Conservation (phyloP, 2,888 invertebrate species). For the Vesta saturnalis region DNA sequence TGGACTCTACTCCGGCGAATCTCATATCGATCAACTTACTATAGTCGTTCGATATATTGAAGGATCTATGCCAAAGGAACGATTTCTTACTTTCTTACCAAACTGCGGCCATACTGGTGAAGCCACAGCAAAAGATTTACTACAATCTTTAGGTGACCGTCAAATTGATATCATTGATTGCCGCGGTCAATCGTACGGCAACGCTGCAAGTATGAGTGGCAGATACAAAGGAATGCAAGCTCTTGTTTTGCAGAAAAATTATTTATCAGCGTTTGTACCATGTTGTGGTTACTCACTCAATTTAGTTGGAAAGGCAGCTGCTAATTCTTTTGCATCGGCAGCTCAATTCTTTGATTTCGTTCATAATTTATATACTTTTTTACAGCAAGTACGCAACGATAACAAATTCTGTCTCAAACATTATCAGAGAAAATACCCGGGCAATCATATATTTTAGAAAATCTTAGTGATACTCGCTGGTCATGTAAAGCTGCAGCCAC, state of each 20-base stretch:
- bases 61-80: slow-evolving; percentile 42
- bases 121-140: no score
- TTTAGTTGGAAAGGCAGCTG: slow-evolving; percentile 45
- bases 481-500: no score
- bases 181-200: slow-evolving; percentile 46
- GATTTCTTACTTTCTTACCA: no score
- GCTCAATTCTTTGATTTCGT: slow-evolving; percentile 43
- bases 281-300: slow-evolving; percentile 43
- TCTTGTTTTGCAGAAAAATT: slow-evolving; percentile 39
- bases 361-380: slow-evolving; percentile 44
- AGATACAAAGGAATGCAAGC: slow-evolving; percentile 46
- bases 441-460: no score
- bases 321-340: slow-evolving; percentile 40
- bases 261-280: slow-evolving; percentile 40
- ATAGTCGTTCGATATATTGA: slow-evolving; percentile 46
- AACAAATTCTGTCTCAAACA: slow-evolving; percentile 22
- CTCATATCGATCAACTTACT: no score
- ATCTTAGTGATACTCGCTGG: no score
- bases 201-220: slow-evolving; percentile 46
- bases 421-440: slow-evolving; percentile 23
- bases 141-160: no score
- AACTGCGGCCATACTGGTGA: no score
- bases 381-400: slow-evolving; percentile 34
- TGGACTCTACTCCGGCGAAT: slow-evolving; percentile 47
- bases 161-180: slow-evolving; percentile 43